A percentile compares a stretch with the other conserved stretches of the same genome.
Evolutionary conservation across 2,888 invertebrate species (phyloP).

Genomic region (Elegia similella): DNA sequence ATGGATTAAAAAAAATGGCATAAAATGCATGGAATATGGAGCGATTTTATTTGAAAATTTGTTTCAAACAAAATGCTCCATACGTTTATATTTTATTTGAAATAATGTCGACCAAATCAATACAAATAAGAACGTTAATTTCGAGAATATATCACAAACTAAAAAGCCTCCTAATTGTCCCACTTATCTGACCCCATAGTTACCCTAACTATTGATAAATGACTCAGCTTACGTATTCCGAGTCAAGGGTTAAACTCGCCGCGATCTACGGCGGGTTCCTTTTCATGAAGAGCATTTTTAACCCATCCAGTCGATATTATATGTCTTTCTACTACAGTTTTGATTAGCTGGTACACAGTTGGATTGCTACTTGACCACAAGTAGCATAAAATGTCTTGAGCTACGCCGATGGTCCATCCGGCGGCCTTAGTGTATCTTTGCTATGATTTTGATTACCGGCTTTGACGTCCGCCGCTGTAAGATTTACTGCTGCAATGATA

Average conservation of each 20-base stretch:
- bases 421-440: conserved; percentile 45
- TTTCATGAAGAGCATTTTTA: conserved; percentile 56
- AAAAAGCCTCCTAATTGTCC: conserved; percentile 6
- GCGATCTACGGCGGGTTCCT: conserved; percentile 68
- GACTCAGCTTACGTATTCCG: conserved; percentile 66
- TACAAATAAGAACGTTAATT: too few relatives aligned
- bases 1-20: too few relatives aligned
- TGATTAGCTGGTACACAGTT: conserved; percentile 45
- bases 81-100: too few relatives aligned
- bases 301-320: conserved; percentile 44
- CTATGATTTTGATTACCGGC: conserved; percentile 69
- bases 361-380: too few relatives aligned
- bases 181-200: conserved; percentile 37
- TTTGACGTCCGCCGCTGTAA: conserved; percentile 58
- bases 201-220: conserved; percentile 69
- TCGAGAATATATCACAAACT: neutral
- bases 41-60: too few relatives aligned
- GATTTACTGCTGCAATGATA: conserved; percentile 66
- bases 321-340: conserved; percentile 67
- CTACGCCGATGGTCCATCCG: too few relatives aligned
- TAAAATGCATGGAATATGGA: too few relatives aligned
- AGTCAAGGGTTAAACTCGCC: conserved; percentile 71
- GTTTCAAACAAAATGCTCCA: too few relatives aligned
- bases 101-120: too few relatives aligned
- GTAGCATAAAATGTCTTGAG: too few relatives aligned